Conservation (phyloP, 2,888 invertebrate species). For the Orgyia antiqua region DNA sequence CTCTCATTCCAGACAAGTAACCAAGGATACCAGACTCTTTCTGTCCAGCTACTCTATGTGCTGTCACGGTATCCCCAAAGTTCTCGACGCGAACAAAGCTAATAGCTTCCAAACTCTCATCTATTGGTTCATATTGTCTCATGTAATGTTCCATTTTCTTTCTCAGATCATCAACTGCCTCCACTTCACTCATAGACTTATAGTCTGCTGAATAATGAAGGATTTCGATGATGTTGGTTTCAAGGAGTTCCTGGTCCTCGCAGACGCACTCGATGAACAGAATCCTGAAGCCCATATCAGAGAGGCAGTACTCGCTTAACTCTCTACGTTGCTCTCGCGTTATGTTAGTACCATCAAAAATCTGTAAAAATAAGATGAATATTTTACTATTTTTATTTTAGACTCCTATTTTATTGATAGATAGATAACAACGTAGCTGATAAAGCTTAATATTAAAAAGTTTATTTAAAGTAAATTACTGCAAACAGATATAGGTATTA, state of each 20-base stretch:
- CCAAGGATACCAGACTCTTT: conserved; percentile 91
- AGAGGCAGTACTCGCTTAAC: conserved; percentile 84
- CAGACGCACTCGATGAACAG: conserved; percentile 96
- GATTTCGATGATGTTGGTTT: conserved; percentile 81
- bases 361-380: too few relatives aligned
- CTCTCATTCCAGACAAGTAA: conserved; percentile 91
- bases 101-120: conserved; percentile 76
- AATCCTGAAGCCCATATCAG: conserved; percentile 87
- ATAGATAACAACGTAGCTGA: too few relatives aligned
- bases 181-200: conserved; percentile 85
- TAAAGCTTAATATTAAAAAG: too few relatives aligned
- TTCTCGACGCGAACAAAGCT: conserved; percentile 70
- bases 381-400: too few relatives aligned
- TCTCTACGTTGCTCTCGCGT: conserved; percentile 88
- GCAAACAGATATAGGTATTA: too few relatives aligned
- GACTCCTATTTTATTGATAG: too few relatives aligned
- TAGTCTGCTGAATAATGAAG: conserved; percentile 93
- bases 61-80: conserved; percentile 82
- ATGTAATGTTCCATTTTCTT: conserved; percentile 91
- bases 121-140: conserved; percentile 88
- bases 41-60: conserved; percentile 85
- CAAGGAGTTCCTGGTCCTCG: conserved; percentile 81
- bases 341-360: conserved; percentile 96
- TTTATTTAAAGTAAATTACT: too few relatives aligned
- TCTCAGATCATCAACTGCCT: conserved; percentile 88